Base-by-base conservation (phyloP, 2,113 vertebrate species). In the Erpornis zantholeuca region DNA sequence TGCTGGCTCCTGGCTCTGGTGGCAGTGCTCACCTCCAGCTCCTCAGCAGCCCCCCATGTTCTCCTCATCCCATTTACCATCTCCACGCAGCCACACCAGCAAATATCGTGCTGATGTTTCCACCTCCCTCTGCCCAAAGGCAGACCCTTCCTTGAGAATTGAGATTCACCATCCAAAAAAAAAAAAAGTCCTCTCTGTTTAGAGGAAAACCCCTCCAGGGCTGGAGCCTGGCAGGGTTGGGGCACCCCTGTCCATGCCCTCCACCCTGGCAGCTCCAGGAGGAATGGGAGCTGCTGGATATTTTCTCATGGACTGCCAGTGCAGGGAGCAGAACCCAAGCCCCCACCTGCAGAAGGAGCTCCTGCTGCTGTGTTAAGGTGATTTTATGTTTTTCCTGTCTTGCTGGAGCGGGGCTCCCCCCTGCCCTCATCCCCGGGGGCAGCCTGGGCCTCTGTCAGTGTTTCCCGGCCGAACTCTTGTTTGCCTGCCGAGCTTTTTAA, bases 111-210 rank as follows among this genome's bases (percentile, higher is more conserved):
- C 60, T 63, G 85, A 12, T 54, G 52, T 63, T 87, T 33, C 61
- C 14, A 4, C 38, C n/a, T 89, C 77, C 77, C 31, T 78, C 82
- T 88, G 69, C 47, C 0, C 0, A 2, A 57, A 56, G 60, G 22
- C 89, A 66, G 50, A 35, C 13, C 57, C 11, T 68, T 72, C 54
- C 45, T 25, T 25, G 31, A 28, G 29, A 73, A 50, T 0, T 0
- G 4, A 86, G 45, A 8, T 11, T 81, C 13, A 2, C 21, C 15
- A 21, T 31, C 24, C 21, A 10, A 1, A 3, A 25, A 53, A 7
- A 15, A 4, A 1, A 50, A 6, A 15, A 3, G 1, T 1, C 3
- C 10, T 56, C 29, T 35, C 23, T 53, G 15, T 5, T 0, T 4
- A 9, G 73, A 89, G 60, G 5, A 70, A 65, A 78, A 31, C 10